Base-by-base conservation (phyloP, 2,113 vertebrate species). In the Otolemur garnettii region DNA sequence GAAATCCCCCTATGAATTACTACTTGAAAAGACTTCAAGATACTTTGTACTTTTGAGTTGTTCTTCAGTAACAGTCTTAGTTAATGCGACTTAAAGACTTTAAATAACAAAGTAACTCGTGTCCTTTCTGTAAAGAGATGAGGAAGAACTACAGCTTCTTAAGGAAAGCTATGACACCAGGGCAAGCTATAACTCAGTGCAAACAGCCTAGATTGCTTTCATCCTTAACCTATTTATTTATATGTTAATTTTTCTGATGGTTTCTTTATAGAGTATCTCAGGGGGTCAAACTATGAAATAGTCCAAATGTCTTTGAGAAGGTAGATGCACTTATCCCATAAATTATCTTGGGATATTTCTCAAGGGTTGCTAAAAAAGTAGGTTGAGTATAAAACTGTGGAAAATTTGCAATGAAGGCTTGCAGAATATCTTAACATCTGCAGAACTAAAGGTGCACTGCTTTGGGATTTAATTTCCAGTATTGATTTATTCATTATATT, bases 141-240 rank as follows among this genome's bases (percentile, higher is more conserved):
- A 72, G n/a, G 53, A 69, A 45, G 24, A 75, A 74, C 11, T 85
- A 33, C 28, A 19, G 75, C 15, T 74, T 74, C 53, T 84, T 80
- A 82, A 42, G 28, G 21, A 64, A 91, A 81, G 59, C 68, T 55
- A 0, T n/a, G 13, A 12, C 69, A 50, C 11, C 45, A 50, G 8
- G 10, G 45, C 45, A 50, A 50, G 45, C 45, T 50, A 50, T 50
- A 50, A 50, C 45, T 53, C 17, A 50, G n/a, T 59, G 7, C 28
- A 53, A 69, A 19, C 1, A 50, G 17, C 18, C 55, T 69, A 62
- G 33, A 33, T 85, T 53, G 57, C 55, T 71, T 93, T 82, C 53
- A 33, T 64, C 53, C 68, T 71, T 74, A 72, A 68, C 60, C 84
- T 95, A 90, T 93, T 96, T 96, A 93, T 96, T 94, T 92, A 90